phyloP scores from a whole-genome alignment of 30 jellyfish, hydroid and myxozoan species.

The Aurelia sp. region DNA sequence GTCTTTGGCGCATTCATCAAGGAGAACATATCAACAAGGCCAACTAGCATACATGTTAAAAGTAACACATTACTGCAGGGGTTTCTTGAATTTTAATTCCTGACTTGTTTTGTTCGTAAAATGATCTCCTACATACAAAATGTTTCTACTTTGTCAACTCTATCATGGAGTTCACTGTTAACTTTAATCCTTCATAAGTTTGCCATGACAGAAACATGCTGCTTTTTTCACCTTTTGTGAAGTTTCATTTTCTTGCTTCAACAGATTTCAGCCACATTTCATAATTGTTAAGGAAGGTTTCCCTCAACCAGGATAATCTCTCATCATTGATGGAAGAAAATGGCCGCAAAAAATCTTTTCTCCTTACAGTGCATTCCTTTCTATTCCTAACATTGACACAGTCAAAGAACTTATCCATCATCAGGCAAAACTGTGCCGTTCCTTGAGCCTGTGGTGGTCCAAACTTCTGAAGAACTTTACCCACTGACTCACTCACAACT shows the following conservation, averaged over 20 bases:
- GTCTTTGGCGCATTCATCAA: too few species aligned
- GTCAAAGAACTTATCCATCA: conserved; percentile 71
- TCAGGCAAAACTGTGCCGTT: conserved; percentile 55
- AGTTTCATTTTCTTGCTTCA: conserved; percentile 41
- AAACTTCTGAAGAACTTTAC: conserved; percentile 32
- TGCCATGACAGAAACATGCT: conserved; percentile 68
- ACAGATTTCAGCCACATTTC: conserved; percentile 43
- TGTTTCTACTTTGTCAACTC: conserved; percentile 16
- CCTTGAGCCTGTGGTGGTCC: conserved; percentile 62
- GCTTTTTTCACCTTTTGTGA: conserved; percentile 12
- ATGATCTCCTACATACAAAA: too few species aligned
- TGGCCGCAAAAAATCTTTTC: conserved; percentile 69
- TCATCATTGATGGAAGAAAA: conserved; percentile 39
- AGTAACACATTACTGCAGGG: too few species aligned
- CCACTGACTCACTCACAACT: conserved; percentile 53
- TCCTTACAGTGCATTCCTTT: conserved; percentile 24
- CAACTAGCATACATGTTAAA: too few species aligned
- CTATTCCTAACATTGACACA: conserved; percentile 65
- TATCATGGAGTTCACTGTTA: conserved; percentile 31
- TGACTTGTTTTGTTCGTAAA: too few species aligned
- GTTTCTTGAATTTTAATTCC: too few species aligned
- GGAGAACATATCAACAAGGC: too few species aligned
- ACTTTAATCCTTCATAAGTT: conserved; percentile 66
- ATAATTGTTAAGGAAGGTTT: conserved; percentile 42
- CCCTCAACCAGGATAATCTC: conserved; percentile 53